Conservation (phyloP, 2,888 invertebrate species). For the Dryomyza anilis region DNA sequence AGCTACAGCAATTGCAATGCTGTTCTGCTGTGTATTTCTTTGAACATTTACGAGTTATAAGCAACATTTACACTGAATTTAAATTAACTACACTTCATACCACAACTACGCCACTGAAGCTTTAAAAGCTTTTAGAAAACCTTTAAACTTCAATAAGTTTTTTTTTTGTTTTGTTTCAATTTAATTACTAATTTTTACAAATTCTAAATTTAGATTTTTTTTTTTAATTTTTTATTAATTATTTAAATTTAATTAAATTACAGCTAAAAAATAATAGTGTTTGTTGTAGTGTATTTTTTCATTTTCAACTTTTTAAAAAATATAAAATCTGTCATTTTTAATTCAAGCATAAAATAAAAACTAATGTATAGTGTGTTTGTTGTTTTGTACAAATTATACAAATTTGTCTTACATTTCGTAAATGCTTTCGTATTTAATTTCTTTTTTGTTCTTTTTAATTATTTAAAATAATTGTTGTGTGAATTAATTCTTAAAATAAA, state of each 20-base stretch:
- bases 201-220: background rate
- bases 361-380: background rate
- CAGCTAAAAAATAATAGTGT: background rate
- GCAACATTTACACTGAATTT: conserved; percentile 5
- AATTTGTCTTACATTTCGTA: background rate
- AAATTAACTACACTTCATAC: background rate
- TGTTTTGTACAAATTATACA: conserved; percentile 16
- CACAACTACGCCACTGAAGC: background rate
- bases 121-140: conserved; percentile 19
- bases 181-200: conserved; percentile 10
- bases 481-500: background rate
- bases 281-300: background rate
- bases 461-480: conserved; percentile 13
- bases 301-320: background rate
- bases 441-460: background rate
- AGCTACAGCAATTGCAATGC: no score
- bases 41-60: background rate
- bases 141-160: background rate
- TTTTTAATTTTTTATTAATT: no score
- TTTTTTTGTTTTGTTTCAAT: background rate
- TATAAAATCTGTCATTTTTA: background rate
- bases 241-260: no score
- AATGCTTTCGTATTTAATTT: background rate
- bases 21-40: no score
- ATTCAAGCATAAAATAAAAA: conserved; percentile 1